These are phyloP conservation scores for Anas acuta DNA, from an alignment of 2,797 vertebrate species.

Conservation along the genomic window DNA sequence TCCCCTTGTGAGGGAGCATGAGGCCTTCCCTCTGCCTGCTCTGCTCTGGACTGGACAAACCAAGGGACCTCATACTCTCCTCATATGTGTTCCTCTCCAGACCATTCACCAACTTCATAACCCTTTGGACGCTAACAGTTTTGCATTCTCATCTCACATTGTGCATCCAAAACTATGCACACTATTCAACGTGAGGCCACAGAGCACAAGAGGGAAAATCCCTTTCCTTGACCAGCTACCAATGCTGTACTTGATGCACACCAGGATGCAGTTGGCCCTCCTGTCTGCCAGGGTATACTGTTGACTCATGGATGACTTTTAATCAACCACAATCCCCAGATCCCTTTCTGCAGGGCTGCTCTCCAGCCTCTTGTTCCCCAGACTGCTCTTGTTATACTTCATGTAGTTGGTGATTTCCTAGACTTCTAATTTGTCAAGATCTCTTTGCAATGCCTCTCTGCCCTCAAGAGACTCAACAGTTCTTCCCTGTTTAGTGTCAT, in stretches of 20 bases:
- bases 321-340: neutral
- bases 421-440: neutral
- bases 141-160: neutral
- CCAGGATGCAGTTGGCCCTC: neutral
- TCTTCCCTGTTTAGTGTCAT: neutral
- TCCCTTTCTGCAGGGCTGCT: neutral
- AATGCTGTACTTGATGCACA: neutral
- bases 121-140: neutral
- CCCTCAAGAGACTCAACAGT: neutral
- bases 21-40: neutral
- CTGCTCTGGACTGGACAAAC: too few species aligned
- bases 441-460: neutral
- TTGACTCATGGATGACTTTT: neutral
- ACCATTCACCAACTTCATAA: neutral
- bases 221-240: neutral
- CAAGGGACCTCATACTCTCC: neutral
- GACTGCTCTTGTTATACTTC: neutral
- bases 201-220: neutral
- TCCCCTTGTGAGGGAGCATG: neutral
- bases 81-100: neutral
- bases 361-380: neutral
- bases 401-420: neutral
- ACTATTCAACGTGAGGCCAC: neutral
- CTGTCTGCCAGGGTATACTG: neutral
- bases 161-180: too few species aligned